These are phyloP conservation scores for Arenaria interpres DNA, from an alignment of 2,113 vertebrate species.

Conservation along the genomic window DNA sequence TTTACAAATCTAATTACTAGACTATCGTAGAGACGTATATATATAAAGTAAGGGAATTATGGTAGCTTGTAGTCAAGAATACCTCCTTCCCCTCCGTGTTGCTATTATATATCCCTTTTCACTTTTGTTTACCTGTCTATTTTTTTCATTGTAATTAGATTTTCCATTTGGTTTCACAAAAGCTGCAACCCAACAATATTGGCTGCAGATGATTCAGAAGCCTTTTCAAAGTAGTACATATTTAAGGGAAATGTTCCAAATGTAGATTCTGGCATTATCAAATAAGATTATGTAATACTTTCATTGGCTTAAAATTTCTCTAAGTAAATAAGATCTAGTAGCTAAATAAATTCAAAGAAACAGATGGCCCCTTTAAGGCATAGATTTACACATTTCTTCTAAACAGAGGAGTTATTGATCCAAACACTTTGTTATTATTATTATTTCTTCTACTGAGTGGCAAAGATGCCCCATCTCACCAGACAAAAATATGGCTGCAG, in stretches of 20 bases:
- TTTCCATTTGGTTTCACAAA: not conserved
- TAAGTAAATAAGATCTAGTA: not conserved
- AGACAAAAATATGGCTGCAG: not conserved
- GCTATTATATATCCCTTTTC: not conserved
- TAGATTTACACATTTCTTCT: not conserved
- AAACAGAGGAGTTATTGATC: slow-evolving; percentile 4
- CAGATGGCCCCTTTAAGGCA: not conserved
- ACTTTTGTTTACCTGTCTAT: not conserved
- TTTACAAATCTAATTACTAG: not conserved
- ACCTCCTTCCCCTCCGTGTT: not conserved
- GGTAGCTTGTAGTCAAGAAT: not conserved
- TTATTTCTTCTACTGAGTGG: not conserved
- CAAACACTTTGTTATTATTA: not conserved
- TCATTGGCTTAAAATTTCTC: not conserved
- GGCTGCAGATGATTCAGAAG: not conserved
- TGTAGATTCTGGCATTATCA: not conserved
- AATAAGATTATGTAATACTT: not conserved
- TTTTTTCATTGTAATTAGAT: not conserved
- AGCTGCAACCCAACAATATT: not conserved
- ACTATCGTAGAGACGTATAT: not conserved
- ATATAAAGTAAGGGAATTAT: not conserved
- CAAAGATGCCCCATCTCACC: not conserved
- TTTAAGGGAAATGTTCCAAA: not conserved
- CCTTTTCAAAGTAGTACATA: not conserved
- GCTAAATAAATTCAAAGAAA: not conserved